Evolutionary conservation across 1,140 invertebrate species (phyloP).

Genomic region (Psilanteris sp.): DNA sequence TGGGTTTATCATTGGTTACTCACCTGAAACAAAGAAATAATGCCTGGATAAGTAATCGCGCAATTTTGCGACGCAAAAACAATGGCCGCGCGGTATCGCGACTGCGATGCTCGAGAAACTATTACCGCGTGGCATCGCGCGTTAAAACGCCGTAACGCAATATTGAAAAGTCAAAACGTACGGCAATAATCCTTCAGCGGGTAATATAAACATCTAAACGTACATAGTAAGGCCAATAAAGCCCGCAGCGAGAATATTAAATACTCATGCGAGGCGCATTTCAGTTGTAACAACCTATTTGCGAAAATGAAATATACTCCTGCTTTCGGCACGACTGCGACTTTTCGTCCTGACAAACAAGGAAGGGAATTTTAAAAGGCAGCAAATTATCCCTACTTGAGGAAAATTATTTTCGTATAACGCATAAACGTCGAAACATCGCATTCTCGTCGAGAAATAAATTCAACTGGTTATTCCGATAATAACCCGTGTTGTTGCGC

Average conservation of each 20-base stretch:
- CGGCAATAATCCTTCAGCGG: slow-evolving; percentile 17
- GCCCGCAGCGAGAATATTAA: slow-evolving; percentile 51
- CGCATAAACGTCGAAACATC: slow-evolving; percentile 63
- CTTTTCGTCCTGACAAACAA: slow-evolving; percentile 60
- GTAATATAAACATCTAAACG: slow-evolving; percentile 54
- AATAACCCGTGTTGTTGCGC: slow-evolving; percentile 63
- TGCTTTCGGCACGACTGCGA: slow-evolving; percentile 51
- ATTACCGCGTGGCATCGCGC: no score
- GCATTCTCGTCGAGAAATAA: slow-evolving; percentile 60
- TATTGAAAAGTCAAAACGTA: slow-evolving; percentile 17
- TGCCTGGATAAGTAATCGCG: no score
- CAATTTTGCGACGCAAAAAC: no score
- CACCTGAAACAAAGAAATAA: slow-evolving; percentile 74
- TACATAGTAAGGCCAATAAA: slow-evolving; percentile 38
- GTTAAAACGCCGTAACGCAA: no score
- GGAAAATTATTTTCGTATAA: slow-evolving; percentile 66
- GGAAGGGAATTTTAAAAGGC: slow-evolving; percentile 59
- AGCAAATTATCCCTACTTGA: slow-evolving; percentile 58
- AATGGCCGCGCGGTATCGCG: no score
- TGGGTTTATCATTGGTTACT: no score
- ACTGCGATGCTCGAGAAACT: no score
- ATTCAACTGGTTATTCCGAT: slow-evolving; percentile 66
- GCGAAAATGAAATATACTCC: slow-evolving; percentile 59
- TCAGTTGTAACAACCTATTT: slow-evolving; percentile 51
- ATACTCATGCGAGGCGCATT: slow-evolving; percentile 32